Base-by-base conservation (phyloP, 2,888 invertebrate species). In the Bombylius major region DNA sequence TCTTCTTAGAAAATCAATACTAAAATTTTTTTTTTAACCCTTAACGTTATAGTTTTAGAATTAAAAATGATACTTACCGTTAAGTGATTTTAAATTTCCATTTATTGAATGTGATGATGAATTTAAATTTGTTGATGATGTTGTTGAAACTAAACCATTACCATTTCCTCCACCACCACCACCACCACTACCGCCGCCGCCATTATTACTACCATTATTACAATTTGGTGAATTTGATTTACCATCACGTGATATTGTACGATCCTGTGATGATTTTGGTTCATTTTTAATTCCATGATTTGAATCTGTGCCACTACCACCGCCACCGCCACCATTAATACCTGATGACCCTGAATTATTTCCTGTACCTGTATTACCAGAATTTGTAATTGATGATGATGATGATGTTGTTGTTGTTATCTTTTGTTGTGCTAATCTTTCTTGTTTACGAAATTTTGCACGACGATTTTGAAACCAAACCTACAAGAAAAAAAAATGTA, bases 391-490 rank as follows among this genome's bases (percentile, higher is more conserved):
- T 13, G 54, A 54, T n/a, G 54, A 45, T 49, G 60, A 60, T 6
- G 60, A 57, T 47, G 57, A 54, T 39, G 51, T 59, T 44, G 57
- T 59, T 52, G 56, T 60, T 39, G 63, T 55, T 7, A 62, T 62
- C 51, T 64, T 64, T 55, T 64, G 64, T 53, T 63, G 63, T 7
- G 62, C 62, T 52, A 63, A 51, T 56, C 66, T 59, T 59, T 65
- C 69, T 57, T 67, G 67, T 59, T 65, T 72, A 53, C 67, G 69
- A 56, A 76, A 72, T 60, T 68, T 71, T 33, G 68, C 69, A 39
- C 65, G 60, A 45, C 70, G 62, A 60, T 70, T 70, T 60, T 70
- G 70, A 60, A 70, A 70, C 70, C 70, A 70, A 45, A 72, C 68
- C 70, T 70, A 53, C 33, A 60, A 63, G 34, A 45, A 55, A 39